Conservation (phyloP, 1,140 invertebrate genomes). For the Sinonovacula constricta region DNA sequence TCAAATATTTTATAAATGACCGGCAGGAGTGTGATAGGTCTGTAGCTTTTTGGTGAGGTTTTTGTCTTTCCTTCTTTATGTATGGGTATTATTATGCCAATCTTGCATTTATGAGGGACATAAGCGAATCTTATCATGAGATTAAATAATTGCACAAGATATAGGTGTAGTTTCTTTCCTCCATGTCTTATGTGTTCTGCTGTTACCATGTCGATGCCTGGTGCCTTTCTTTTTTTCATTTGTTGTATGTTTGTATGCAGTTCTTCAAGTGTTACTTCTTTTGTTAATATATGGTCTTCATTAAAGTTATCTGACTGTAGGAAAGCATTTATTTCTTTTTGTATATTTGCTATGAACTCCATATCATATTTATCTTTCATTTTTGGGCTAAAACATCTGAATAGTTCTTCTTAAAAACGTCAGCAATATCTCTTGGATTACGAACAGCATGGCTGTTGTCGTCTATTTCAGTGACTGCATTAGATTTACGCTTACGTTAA, state of each 20-base stretch:
- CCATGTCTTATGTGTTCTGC: neutral
- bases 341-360: no score
- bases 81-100: constrained; percentile 4
- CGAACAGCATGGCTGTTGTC: no score
- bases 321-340: no score
- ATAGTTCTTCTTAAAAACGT: no score
- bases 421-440: no score
- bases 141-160: neutral
- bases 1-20: neutral
- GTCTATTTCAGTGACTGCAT: no score
- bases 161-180: neutral
- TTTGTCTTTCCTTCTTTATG: neutral
- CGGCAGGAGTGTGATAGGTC: neutral
- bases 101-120: neutral
- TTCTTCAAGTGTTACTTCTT: neutral
- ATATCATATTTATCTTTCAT: no score
- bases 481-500: no score
- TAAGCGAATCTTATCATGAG: neutral
- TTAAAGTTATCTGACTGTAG: no score
- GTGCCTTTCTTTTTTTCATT: neutral
- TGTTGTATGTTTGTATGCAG: neutral
- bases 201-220: neutral
- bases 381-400: no score
- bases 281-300: no score
- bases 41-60: neutral